Evolutionary conservation across 1,140 invertebrate species (phyloP), one percentile per base, ranked within the genome.

Genomic region (Brachystomella parvula): DNA sequence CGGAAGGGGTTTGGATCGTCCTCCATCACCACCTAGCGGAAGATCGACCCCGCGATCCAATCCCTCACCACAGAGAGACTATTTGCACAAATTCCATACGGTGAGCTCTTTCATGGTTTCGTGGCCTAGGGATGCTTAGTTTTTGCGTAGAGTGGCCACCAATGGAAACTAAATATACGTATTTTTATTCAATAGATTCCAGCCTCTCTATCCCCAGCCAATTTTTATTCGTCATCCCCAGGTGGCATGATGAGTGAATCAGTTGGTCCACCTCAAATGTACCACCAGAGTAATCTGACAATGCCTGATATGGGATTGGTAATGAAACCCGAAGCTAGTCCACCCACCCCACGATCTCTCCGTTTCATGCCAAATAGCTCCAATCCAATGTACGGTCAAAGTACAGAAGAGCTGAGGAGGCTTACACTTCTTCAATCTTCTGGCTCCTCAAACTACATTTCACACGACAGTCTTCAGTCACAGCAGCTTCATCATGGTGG

Each of bases 261-360:
- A 59, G 68, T 73, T 47, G 63, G 64, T 33, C 66, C 66, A 17
- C 56, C 67, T 29, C 71, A 70, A 61, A 70, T 73, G 65, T 73
- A 73, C 47, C 72, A 73, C 60, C 72, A 73, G 44, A 67, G 63
- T 26, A 69, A 71, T 62, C 65, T 71, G 19, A 71, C 69, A 30
- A 71, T 73, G 69, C 72, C 72, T 35, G 72, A 71, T 49, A 73
- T 73, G 72, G 67, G 71, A 19, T 53, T 73, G 47, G 69, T 64
- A 12, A 64, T 70, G 63, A 79, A 79, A 65, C 77, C 79, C 69
- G 81, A 82, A 73, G 87, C 85, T 59, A 86, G 83, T 71, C 92
- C 92, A 26, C 82, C 93, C 32, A 94, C 92, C 2, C 89, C 89
- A 33, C 83, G 90, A 61, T 92, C 92, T 28, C 80, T 95, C 69